These are phyloP conservation scores for Acestrorhynchus altus DNA, from an alignment of 2,797 vertebrate genomes.

Conservation along the genomic window DNA sequence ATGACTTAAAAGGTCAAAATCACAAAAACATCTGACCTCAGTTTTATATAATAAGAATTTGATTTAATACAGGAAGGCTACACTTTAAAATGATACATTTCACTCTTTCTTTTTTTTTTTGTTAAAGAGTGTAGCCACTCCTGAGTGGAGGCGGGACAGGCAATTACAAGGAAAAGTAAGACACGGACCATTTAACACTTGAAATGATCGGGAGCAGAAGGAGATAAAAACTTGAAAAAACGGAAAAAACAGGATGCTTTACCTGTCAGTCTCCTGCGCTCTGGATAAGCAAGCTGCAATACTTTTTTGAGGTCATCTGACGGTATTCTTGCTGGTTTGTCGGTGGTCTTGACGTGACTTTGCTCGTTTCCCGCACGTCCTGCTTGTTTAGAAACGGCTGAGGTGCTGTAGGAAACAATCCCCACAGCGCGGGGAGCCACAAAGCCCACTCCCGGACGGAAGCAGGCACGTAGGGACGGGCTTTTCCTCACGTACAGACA, in stretches of 20 bases:
- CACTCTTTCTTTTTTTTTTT: no score
- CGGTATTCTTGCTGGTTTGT: constrained; percentile 56
- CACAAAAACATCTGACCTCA: no score
- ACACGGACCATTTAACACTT: not conserved
- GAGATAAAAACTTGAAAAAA: no score
- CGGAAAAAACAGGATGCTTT: constrained; percentile 33
- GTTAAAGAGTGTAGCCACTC: no score
- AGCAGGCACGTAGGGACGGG: constrained; percentile 30
- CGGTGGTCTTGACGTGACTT: constrained; percentile 16
- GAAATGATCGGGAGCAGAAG: not conserved
- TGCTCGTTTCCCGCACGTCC: constrained; percentile 49
- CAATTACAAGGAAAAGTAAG: no score
- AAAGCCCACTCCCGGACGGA: constrained; percentile 29
- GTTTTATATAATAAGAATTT: no score
- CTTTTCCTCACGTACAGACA: constrained; percentile 15
- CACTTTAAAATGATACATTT: no score
- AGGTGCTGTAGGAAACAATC: constrained; percentile 72
- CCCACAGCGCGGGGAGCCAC: constrained; percentile 23
- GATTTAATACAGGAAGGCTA: no score
- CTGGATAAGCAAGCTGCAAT: constrained; percentile 80
- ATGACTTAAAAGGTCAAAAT: no score
- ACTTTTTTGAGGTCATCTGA: constrained; percentile 80
- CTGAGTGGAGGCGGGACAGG: no score
- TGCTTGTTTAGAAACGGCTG: constrained; percentile 57
- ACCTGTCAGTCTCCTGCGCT: constrained; percentile 89